Evolutionary conservation across 2,888 invertebrate genomes (phyloP), one percentile per base, ranked within the genome.

Genomic region (Caenorhabditis sp.): DNA sequence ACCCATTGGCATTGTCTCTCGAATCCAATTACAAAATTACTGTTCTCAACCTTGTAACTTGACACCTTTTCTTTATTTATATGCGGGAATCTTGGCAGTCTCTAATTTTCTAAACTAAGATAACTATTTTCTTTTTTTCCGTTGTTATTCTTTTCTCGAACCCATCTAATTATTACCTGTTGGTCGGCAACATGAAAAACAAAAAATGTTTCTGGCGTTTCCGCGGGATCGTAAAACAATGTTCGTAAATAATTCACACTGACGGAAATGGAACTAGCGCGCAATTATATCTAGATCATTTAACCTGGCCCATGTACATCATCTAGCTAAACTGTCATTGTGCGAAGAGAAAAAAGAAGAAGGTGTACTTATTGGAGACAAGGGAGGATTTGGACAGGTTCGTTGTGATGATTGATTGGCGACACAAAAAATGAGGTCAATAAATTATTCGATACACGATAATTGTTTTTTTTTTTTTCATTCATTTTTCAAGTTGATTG

Each of bases 401-500:
- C 10, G 43, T 43, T 43, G 43, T 17, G 43, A 43, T 43, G 43
- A 43, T 43, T 43, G 43, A 43, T 43, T 43, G 43, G 43, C 43
- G 43, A 43, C 43, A 43, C 43, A 43, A 43, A 43, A 43, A 43
- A 43, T 43, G 43, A 43, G 43, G 43, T 43, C 43, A 43, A 43
- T 43, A 43, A 43, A 43, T 43, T 43, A 43, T 43, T 31, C 31
- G 31, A 31, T 10, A 31, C 31, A 31, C 5, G 31, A 4, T 31
- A 31, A 31, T 31, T 10, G 31, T 31, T 31, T 31, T 31, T 31
- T 4, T 6, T 6, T 31, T 4, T 6, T 6, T 31, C 10, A 31
- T 31, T 31, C 4, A 4, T 31, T 31, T 31, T 31, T 31, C 5
- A 10, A 31, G 10, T 10, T 31, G 10, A 31, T 31, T n/a, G n/a